Conservation (phyloP, 1,140 invertebrate species). For the Caenorhabditis inopinata region DNA sequence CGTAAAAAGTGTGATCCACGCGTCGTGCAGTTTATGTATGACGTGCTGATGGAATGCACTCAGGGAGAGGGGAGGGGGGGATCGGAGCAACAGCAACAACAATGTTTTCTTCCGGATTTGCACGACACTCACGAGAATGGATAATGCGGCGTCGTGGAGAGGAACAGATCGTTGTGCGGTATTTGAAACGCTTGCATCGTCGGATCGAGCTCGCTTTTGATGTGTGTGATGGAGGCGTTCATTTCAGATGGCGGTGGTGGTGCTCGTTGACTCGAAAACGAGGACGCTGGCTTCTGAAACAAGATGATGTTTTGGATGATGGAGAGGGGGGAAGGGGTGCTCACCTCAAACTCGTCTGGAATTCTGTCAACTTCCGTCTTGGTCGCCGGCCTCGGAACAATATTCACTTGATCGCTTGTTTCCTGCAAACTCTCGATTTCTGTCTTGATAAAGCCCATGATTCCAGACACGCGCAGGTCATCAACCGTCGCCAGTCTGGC, state of each 20-base stretch:
- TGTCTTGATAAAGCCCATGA: not conserved
- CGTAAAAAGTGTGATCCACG: slow-evolving; percentile 23
- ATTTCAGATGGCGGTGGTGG: not conserved
- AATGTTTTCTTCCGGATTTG: not conserved
- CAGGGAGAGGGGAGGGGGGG: too few species aligned
- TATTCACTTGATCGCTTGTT: not conserved
- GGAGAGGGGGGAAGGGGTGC: not conserved
- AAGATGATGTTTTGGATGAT: not conserved
- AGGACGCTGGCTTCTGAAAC: not conserved
- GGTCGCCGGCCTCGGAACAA: not conserved
- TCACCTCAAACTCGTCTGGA: not conserved
- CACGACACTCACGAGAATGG: slow-evolving; percentile 21
- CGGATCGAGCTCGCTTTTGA: slow-evolving; percentile 10
- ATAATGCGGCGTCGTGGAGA: not conserved
- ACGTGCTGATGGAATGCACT: not conserved
- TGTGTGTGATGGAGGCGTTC: slow-evolving; percentile 10
- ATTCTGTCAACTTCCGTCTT: not conserved
- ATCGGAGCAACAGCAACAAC: too few species aligned
- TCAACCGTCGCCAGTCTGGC: not conserved
- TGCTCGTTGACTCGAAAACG: not conserved
- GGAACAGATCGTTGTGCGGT: not conserved
- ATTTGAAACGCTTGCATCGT: slow-evolving; percentile 27
- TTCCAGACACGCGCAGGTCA: not conserved
- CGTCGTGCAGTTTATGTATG: slow-evolving; percentile 17
- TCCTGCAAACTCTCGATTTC: slow-evolving; percentile 13